Base-by-base conservation (phyloP, 1,140 invertebrate species). In the Papilio polytes region DNA sequence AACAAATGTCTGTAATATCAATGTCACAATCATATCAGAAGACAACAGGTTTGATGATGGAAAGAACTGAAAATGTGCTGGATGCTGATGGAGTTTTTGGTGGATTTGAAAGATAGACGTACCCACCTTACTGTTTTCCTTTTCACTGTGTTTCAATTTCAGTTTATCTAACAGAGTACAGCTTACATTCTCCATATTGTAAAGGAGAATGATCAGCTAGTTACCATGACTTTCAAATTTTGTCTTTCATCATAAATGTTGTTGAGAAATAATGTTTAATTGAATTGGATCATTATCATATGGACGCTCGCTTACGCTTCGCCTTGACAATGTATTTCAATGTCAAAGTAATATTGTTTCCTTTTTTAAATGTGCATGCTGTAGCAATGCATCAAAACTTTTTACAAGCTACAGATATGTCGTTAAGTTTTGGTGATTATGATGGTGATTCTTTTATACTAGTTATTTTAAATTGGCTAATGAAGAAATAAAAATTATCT, bases 171-270 rank as follows among this genome's bases (percentile, higher is more conserved):
- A 77, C 13, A 92, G 78, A 48, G 81, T 81, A 79, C 81, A 85
- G 81, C 87, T 91, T 80, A 89, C 90, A 53, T 84, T 86, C 80
- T 90, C 89, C 91, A 92, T 92, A 20, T 9, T 90, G 84, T 44
- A 79, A 66, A 22, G 72, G 74, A 82, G 66, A 78, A 84, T 78
- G 81, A 84, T 85, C 83, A 85, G 82, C 72, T 63, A 80, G 20
- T 78, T 74, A 78, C 48, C 48, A 77, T 59, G 26, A 51, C n/a
- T 77, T 56, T 74, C n/a, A 77, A 80, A 81, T 80, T 83, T 81
- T 77, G 48, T 31, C 74, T 77, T 59, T 10, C 80, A 83, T 73
- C 22, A 56, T 51, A 74, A 83, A 81, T 81, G 20, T 59, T 72
- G 53, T 74, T 77, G 51, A 48, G 22, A 48, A 48, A 74, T 22